Evolutionary conservation across 2,888 invertebrate species (phyloP), one percentile per base, ranked within the genome.

Genomic region (Drosophila subquinaria): DNA sequence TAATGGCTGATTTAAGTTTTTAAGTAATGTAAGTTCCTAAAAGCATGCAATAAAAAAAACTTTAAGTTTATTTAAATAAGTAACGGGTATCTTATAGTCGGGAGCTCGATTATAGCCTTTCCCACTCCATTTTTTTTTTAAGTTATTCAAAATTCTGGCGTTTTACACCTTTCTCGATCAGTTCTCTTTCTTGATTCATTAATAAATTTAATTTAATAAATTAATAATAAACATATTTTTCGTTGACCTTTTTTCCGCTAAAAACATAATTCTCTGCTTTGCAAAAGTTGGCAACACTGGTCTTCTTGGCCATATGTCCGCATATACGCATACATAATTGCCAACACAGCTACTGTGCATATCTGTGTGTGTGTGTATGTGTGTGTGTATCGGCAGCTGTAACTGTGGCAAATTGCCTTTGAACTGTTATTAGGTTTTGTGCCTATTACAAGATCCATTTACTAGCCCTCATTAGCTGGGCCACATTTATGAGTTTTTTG

Each of bases 341-440:
- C 36, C 30, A 33, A 33, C 33, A 1, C 33, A 33, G 43, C 43
- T 40, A 40, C 30, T 40, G 50, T 47, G 6, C 27, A 27, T 27
- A 27, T 27, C 27, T 5, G 27, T 27, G 27, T 27, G 27, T 27
- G 27, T 27, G 23, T 33, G 15, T 35, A 0, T 50, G 43, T 52
- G 35, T 35, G 10, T 45, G 13, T 45, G 15, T 20, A 20, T 48
- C 33, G 38, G 48, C 60, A 57, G 45, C 59, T 60, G 56, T 35
- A 63, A 47, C 63, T 56, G 64, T 71, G 59, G 61, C 69, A 82
- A 81, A 79, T 82, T 73, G 68, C 64, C 69, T 79, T 85, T 79
- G 68, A 85, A 82, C 76, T 82, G 73, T 79, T 82, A 79, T 85
- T 79, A 63, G 48, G 56, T 82, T 77, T 71, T 65, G 56, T 53